Conservation (phyloP, 2,888 invertebrate species). For the Zhuqinia jingwanae region DNA sequence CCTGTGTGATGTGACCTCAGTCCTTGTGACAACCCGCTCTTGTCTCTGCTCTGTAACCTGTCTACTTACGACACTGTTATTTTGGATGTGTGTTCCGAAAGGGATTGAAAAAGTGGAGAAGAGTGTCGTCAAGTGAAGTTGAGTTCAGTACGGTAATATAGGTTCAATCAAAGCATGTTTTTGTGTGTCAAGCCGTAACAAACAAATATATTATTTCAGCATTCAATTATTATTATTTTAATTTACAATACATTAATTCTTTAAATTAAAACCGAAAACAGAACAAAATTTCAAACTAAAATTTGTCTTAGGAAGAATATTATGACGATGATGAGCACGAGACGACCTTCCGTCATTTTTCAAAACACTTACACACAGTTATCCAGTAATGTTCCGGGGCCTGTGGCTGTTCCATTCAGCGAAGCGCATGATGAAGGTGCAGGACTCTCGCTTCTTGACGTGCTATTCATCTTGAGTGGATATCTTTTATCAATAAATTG, state of each 20-base stretch:
- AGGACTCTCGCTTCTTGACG: constrained; percentile 67
- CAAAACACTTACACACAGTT: constrained; percentile 70
- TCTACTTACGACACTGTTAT: constrained; percentile 85
- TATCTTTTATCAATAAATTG: too few species aligned
- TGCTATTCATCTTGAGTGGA: constrained; percentile 58
- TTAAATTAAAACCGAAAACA: too few species aligned
- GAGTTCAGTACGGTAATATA: background rate
- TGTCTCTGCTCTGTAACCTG: constrained; percentile 86
- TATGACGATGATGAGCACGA: background rate
- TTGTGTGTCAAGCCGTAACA: constrained; percentile 20
- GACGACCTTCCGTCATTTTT: background rate
- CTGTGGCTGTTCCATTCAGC: constrained; percentile 54
- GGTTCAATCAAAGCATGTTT: constrained; percentile 15
- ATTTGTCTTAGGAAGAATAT: background rate
- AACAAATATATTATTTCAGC: constrained; percentile 14
- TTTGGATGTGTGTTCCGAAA: constrained; percentile 2
- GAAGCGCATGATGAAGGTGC: constrained; percentile 63
- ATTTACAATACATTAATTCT: too few species aligned
- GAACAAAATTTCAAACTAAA: too few species aligned
- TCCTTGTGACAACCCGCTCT: constrained; percentile 85
- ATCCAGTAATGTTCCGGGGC: constrained; percentile 65
- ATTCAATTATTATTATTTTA: too few species aligned
- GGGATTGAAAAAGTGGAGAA: background rate
- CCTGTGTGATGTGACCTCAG: constrained; percentile 84
- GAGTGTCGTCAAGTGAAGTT: background rate